Evolutionary conservation across 2,797 vertebrate genomes (phyloP).

Genomic region (Eulemur rubriventer): DNA sequence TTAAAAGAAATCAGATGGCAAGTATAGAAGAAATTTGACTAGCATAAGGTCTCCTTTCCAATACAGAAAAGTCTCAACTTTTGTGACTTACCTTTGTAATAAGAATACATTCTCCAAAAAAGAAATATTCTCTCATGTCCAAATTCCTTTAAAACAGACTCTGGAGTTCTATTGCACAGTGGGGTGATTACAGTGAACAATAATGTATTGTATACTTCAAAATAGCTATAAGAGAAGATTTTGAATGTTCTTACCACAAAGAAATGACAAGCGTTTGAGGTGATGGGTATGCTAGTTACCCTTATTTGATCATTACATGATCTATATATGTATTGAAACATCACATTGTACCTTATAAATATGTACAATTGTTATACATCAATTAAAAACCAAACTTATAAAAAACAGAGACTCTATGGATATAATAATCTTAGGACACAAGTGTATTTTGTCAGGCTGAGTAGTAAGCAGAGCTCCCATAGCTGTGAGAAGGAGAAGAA

Average conservation of each 20-base stretch:
- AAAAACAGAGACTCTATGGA: not conserved
- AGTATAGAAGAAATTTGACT: slow-evolving; percentile 36
- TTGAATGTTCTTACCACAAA: not conserved
- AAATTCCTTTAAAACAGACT: slow-evolving; percentile 16
- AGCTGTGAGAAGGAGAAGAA: not conserved
- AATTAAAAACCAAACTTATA: not conserved
- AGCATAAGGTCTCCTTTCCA: not conserved
- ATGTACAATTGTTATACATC: not conserved
- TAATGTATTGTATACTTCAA: not conserved
- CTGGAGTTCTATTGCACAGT: not conserved
- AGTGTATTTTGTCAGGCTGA: not conserved
- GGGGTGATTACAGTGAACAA: not conserved
- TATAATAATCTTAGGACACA: slow-evolving; percentile 22
- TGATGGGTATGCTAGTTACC: not conserved
- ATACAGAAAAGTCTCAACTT: not conserved
- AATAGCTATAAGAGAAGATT: not conserved
- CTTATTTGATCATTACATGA: not conserved
- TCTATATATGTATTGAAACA: not conserved
- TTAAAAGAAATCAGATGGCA: slow-evolving; percentile 43
- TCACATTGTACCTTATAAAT: not conserved
- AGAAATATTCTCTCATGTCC: not conserved
- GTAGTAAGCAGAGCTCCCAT: not conserved
- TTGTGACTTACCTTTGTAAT: slow-evolving; percentile 47
- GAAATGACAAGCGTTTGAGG: not conserved
- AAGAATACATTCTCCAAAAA: not conserved